Conservation (phyloP, 2,888 invertebrate species). For the Drosophila nr. perissopoda region DNA sequence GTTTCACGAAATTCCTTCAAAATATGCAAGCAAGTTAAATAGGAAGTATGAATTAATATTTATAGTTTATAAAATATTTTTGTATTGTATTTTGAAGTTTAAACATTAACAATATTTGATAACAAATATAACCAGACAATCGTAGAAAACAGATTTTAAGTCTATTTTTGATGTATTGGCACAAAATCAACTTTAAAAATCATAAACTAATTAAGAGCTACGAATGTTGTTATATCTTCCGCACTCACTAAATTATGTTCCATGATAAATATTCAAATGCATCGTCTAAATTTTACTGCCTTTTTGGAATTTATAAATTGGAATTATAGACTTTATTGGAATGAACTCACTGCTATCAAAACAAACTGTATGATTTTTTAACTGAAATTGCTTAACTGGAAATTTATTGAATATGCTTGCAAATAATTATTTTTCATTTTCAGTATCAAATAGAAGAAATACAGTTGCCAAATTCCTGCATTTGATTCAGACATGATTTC, state of each 20-base stretch:
- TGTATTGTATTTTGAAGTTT: background rate
- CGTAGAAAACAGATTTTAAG: background rate
- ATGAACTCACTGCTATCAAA: background rate
- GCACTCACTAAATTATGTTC: background rate
- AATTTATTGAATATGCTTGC: slow-evolving; percentile 19
- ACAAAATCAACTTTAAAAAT: background rate
- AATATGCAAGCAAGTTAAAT: slow-evolving; percentile 9
- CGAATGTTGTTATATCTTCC: background rate
- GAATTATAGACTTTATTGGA: background rate
- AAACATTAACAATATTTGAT: too few relatives aligned
- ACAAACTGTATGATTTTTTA: background rate
- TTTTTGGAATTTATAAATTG: background rate
- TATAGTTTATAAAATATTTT: background rate
- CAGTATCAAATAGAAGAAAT: slow-evolving; percentile 14
- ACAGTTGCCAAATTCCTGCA: slow-evolving; percentile 27
- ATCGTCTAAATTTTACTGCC: background rate
- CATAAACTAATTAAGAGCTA: background rate
- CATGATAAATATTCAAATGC: background rate
- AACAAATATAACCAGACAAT: background rate
- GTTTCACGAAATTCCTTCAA: slow-evolving; percentile 5
- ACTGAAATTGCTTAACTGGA: slow-evolving; percentile 2
- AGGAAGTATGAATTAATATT: background rate
- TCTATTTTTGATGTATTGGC: background rate
- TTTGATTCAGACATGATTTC: slow-evolving; percentile 32
- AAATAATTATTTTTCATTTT: slow-evolving; percentile 11